Conservation (phyloP, 1,140 invertebrate genomes). For the Drosophila pruinosa region DNA sequence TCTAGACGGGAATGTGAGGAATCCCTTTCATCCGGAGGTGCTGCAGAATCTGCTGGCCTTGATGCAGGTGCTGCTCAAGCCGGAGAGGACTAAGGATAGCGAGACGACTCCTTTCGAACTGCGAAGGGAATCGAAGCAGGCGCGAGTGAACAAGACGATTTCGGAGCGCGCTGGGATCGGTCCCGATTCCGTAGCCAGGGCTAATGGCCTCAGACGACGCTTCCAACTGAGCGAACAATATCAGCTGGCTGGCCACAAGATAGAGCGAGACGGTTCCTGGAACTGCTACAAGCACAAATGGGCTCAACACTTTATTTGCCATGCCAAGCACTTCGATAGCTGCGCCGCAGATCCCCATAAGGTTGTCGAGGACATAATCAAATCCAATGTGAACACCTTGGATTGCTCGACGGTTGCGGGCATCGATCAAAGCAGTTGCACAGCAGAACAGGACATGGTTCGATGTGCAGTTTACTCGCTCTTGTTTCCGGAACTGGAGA, state of each 20-base stretch:
- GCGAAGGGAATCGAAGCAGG: background rate
- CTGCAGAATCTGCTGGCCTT: conserved; percentile 13
- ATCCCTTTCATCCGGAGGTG: conserved; percentile 12
- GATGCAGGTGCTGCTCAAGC: conserved; percentile 11
- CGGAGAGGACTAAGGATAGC: background rate
- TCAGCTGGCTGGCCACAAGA: background rate
- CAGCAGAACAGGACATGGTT: too few relatives aligned
- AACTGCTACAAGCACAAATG: too few relatives aligned
- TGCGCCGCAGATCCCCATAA: background rate
- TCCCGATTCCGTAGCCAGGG: conserved; percentile 1
- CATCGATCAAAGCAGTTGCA: too few relatives aligned
- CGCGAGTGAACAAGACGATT: background rate
- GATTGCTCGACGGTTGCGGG: background rate
- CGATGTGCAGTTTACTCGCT: too few relatives aligned
- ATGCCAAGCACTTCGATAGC: background rate
- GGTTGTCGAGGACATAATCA: background rate
- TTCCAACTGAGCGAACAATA: background rate
- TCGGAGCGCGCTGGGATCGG: conserved; percentile 20
- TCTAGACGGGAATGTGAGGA: conserved; percentile 21
- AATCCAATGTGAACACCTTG: background rate
- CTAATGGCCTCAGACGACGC: conserved; percentile 20
- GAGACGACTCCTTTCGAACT: background rate
- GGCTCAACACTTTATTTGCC: too few relatives aligned
- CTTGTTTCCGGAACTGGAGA: too few relatives aligned
- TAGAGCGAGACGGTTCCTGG: background rate